phyloP scores from a whole-genome alignment of 2,888 invertebrate genomes.

The Drosophila monieri region DNA sequence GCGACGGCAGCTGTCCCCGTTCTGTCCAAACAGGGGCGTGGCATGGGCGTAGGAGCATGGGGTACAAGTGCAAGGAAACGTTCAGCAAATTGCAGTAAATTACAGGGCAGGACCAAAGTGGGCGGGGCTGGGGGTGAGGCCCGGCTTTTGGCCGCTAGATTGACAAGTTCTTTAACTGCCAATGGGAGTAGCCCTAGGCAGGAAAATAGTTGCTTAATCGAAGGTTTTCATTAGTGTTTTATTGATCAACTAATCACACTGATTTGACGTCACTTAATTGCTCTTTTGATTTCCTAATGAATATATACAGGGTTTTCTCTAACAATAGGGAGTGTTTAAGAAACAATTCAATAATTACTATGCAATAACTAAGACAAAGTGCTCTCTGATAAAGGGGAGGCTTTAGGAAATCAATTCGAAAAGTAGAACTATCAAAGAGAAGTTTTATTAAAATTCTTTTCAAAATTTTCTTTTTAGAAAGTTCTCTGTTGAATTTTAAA shows the following conservation, averaged over 20 bases:
- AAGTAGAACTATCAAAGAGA: no score
- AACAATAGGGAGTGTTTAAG: background rate
- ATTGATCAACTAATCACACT: slow-evolving; percentile 2
- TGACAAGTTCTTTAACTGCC: slow-evolving; percentile 38
- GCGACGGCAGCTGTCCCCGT: slow-evolving; percentile 28
- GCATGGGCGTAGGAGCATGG: slow-evolving; percentile 3
- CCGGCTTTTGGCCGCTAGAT: slow-evolving; percentile 23
- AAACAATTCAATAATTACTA: background rate
- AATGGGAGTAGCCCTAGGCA: slow-evolving; percentile 14
- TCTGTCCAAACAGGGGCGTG: slow-evolving; percentile 33
- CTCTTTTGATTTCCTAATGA: background rate
- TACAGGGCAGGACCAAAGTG: slow-evolving; percentile 54
- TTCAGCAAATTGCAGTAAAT: slow-evolving; percentile 65
- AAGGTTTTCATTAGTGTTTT: background rate
- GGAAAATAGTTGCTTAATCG: slow-evolving; percentile 26
- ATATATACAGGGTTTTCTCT: background rate
- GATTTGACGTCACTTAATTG: slow-evolving; percentile 3
- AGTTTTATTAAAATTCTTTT: background rate
- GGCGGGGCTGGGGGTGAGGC: slow-evolving; percentile 54
- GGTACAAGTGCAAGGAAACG: slow-evolving; percentile 24
- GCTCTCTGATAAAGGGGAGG: background rate
- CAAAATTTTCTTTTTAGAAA: background rate
- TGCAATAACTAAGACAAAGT: background rate
- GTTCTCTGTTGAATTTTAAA: background rate
- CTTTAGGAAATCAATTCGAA: no score